Evolutionary conservation across 1,140 invertebrate genomes (phyloP), one percentile per base, ranked within the genome.

Genomic region (Oedothorax gibbosus): DNA sequence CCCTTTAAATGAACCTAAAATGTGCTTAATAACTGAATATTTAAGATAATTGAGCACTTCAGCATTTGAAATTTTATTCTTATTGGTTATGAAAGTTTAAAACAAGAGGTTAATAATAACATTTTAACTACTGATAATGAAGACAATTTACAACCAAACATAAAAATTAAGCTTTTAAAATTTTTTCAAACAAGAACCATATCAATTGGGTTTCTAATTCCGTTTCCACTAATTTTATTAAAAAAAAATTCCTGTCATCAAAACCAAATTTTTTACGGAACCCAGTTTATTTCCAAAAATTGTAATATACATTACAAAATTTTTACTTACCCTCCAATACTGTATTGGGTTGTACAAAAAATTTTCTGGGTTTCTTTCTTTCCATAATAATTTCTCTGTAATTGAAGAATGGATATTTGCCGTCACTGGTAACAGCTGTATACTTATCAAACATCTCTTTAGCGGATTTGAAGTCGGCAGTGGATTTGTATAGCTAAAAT

Each of bases 361-460:
- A 95, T 88, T 96, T 96, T 71, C 96, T 91, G 0, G 97, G 97
- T 88, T 97, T 95, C 89, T 97, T 96, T 88, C 97, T 94, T 49
- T 94, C 93, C 88, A 98, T 89, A 51, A 98, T 93, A 89, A 98
- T 96, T 64, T 96, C 93, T 71, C 96, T 93, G 95, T 96, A 97
- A 83, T 92, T 92, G 0, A 92, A 91, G 93, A 96, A 97, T 14
- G 94, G 93, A 88, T 93, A 89, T 7, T 90, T 72, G 0, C 93
- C 93, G 73, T 90, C 89, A 86, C 93, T 92, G 66, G 92, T 92
- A 2, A 98, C 95, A 78, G 93, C 92, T 20, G 96, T 95, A 89
- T 96, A 98, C 86, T 93, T 92, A 79, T 94, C 92, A 90, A 95
- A 98, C 92, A 98, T 93, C 85, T 92, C 89, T 82, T 91, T 92